Percentiles rank a stretch among this genome's conserved stretches.
Conservation (phyloP, 2,113 vertebrate species). For the Tylochromis polylepis region DNA sequence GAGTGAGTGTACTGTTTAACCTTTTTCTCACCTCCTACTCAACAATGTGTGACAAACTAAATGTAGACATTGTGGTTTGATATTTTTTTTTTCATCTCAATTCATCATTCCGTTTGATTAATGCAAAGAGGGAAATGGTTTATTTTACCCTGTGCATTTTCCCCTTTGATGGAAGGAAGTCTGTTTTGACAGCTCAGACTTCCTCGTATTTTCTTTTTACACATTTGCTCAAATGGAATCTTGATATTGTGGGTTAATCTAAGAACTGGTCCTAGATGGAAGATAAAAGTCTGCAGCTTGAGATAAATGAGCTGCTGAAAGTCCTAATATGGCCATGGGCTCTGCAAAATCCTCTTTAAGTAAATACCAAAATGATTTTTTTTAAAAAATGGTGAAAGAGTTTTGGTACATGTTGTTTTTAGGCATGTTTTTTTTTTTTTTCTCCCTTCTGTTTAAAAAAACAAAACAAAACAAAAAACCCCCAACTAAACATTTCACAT, state of each 20-base stretch:
- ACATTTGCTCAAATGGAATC: background rate
- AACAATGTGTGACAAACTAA: slow-evolving; percentile 8
- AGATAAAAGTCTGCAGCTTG: background rate
- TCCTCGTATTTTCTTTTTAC: background rate
- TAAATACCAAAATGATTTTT: background rate
- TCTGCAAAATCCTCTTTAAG: background rate
- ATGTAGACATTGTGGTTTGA: background rate
- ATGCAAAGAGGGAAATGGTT: slow-evolving; percentile 2
- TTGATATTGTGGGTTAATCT: background rate
- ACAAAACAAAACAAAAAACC: background rate
- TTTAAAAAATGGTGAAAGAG: background rate
- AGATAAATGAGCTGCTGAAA: background rate
- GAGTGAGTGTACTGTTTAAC: background rate
- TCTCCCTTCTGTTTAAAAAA: background rate
- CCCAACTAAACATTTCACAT: background rate
- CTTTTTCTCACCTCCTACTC: background rate
- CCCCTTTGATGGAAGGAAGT: background rate
- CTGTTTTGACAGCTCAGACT: background rate
- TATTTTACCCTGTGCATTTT: background rate
- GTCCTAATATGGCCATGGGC: background rate
- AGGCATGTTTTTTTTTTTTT: background rate
- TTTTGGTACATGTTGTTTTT: background rate
- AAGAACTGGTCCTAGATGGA: background rate
- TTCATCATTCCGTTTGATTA: background rate
- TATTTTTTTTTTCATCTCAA: background rate